Evolutionary conservation across 2,797 vertebrate genomes (phyloP).

Genomic region (Arrhamphus sclerolepis): DNA sequence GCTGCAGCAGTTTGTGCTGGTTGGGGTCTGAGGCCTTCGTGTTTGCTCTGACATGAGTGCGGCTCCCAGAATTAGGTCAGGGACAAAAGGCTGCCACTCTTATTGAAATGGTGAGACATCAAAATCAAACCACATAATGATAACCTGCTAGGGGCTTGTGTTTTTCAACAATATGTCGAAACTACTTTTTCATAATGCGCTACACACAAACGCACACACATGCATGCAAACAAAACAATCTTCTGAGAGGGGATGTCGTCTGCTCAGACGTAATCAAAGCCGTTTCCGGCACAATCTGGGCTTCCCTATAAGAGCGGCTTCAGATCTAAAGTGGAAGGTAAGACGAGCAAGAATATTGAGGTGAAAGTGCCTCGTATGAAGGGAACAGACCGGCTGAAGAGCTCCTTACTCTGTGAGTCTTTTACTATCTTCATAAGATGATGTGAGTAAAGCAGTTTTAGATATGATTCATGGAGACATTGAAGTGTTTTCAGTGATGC

Average conservation of each 20-base stretch:
- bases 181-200: constrained; percentile 64
- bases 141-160: constrained; percentile 65
- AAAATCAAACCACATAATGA: constrained; percentile 76
- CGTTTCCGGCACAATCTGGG: constrained; percentile 68
- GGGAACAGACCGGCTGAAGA: constrained; percentile 12
- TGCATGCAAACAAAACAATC: constrained; percentile 42
- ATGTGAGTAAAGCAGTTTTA: neutral
- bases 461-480: too few species aligned
- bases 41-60: constrained; percentile 75
- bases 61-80: constrained; percentile 81
- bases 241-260: constrained; percentile 60
- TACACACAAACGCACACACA: constrained; percentile 26
- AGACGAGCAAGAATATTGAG: constrained; percentile 40
- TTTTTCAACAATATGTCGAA: constrained; percentile 73
- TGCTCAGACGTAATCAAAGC: constrained; percentile 73
- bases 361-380: constrained; percentile 31
- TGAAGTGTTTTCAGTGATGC: too few species aligned
- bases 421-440: constrained; percentile 1
- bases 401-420: constrained; percentile 44
- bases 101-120: constrained; percentile 73
- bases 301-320: constrained; percentile 78
- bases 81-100: constrained; percentile 78
- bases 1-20: constrained; percentile 25
- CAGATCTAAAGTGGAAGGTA: constrained; percentile 36
- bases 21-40: constrained; percentile 32